Evolutionary conservation across 2,888 invertebrate genomes (phyloP).

Genomic region (Drosophila affinis): DNA sequence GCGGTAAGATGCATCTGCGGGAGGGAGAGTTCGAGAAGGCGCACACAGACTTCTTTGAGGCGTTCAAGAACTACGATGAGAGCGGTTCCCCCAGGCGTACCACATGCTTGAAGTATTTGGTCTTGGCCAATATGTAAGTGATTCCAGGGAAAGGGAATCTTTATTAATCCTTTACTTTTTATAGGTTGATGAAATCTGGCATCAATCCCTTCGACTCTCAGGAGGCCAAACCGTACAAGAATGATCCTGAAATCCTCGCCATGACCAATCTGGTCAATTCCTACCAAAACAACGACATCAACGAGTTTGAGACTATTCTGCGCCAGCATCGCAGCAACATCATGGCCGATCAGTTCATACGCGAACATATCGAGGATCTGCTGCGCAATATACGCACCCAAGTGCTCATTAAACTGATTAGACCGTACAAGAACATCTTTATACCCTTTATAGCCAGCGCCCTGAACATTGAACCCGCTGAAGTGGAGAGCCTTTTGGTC

Average conservation of each 20-base stretch:
- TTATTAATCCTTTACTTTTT: slow-evolving; percentile 30
- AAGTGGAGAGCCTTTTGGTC: slow-evolving; percentile 97
- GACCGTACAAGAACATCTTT: slow-evolving; percentile 98
- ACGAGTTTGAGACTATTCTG: slow-evolving; percentile 98
- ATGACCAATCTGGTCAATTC: slow-evolving; percentile 99
- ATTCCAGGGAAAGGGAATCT: accelerated
- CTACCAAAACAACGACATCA: slow-evolving; percentile 99
- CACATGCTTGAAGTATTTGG: slow-evolving; percentile 98
- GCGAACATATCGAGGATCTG: slow-evolving; percentile 99
- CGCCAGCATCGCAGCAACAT: slow-evolving; percentile 97
- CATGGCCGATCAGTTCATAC: slow-evolving; percentile 99
- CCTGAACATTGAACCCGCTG: slow-evolving; percentile 95
- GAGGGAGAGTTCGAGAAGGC: slow-evolving; percentile 99
- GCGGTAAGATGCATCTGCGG: slow-evolving; percentile 99
- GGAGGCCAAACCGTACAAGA: slow-evolving; percentile 99
- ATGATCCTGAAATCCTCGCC: slow-evolving; percentile 99
- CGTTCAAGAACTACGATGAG: slow-evolving; percentile 99
- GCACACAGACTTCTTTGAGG: slow-evolving; percentile 99
- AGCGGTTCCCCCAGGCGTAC: slow-evolving; percentile 98
- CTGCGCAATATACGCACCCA: slow-evolving; percentile 97
- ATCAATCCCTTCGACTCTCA: slow-evolving; percentile 99
- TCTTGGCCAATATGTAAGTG: slow-evolving; percentile 98
- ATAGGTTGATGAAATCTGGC: slow-evolving; percentile 98
- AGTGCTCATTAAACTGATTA: slow-evolving; percentile 97
- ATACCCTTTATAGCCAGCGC: slow-evolving; percentile 99